Evolutionary conservation across 1,140 invertebrate genomes (phyloP).

Genomic region (Pogonognathellus flavescens): DNA sequence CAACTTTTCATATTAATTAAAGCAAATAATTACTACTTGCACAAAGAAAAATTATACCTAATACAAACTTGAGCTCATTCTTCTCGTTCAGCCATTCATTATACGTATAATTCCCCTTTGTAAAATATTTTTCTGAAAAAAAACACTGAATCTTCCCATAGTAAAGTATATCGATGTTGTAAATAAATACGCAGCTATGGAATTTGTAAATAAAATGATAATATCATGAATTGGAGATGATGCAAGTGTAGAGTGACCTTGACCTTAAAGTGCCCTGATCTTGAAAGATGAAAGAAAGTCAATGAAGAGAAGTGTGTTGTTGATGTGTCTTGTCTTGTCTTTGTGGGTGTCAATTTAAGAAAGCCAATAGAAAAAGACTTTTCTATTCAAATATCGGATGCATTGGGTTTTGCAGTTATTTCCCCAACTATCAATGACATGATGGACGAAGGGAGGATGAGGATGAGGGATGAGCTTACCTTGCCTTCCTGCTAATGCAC

Average conservation of each 20-base stretch:
- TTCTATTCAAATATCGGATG: constrained; percentile 40
- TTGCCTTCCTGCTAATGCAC: constrained; percentile 44
- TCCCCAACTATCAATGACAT: constrained; percentile 36
- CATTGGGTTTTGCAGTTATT: constrained; percentile 48
- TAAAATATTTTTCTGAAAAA: background rate
- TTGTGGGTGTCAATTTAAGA: background rate
- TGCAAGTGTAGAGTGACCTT: constrained; percentile 8
- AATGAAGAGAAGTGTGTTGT: constrained; percentile 29
- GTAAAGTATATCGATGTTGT: background rate
- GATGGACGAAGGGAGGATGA: constrained; percentile 38
- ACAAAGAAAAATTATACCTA: too few species aligned
- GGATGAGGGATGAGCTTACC: constrained; percentile 42
- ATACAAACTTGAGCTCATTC: constrained; percentile 12
- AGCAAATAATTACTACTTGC: too few species aligned
- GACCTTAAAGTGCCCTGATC: background rate
- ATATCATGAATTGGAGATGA: too few species aligned
- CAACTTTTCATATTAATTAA: too few species aligned
- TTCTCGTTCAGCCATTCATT: background rate
- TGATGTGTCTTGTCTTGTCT: background rate
- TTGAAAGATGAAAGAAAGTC: constrained; percentile 43
- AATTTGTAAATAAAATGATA: background rate
- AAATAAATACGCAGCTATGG: background rate
- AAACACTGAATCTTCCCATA: background rate
- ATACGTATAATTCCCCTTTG: background rate
- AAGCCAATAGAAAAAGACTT: constrained; percentile 19